A percentile compares a stretch with the other conserved stretches of the same genome.
These are phyloP conservation scores for Subacronicta megacephala DNA, from an alignment of 2,888 invertebrate genomes.

Conservation along the genomic window DNA sequence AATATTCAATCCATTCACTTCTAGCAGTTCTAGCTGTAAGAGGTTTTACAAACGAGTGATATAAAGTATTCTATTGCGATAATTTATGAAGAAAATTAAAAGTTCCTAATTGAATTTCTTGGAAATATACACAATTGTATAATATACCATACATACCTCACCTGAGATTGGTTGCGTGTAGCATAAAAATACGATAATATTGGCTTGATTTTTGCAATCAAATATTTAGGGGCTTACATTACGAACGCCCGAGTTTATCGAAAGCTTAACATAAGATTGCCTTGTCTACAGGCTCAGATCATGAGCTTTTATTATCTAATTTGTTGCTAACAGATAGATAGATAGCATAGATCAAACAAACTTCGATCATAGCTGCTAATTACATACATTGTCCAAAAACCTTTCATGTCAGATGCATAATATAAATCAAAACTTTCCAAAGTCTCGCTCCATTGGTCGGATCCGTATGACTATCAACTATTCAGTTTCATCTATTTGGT, in stretches of 20 bases:
- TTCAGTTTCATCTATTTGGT: constrained; percentile 39
- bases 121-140: no score
- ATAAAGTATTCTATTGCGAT: not conserved
- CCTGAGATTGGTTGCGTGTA: no score
- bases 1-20: constrained; percentile 16
- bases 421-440: constrained; percentile 27
- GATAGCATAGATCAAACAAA: not conserved
- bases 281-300: no score
- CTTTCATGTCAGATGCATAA: constrained; percentile 11
- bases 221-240: no score
- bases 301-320: no score
- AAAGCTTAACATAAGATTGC: no score
- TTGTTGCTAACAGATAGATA: no score
- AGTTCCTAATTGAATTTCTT: no score
- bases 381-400: constrained; percentile 6
- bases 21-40: constrained; percentile 11
- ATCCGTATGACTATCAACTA: constrained; percentile 29
- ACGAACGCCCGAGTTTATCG: no score
- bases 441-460: constrained; percentile 16
- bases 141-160: no score
- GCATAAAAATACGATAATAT: no score
- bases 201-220: no score
- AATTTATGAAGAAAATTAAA: not conserved
- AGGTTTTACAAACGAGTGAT: constrained; percentile 3
- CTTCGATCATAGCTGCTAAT: not conserved